These are phyloP conservation scores for Dynastes grantii DNA, from an alignment of 2,888 invertebrate species.

Conservation along the genomic window DNA sequence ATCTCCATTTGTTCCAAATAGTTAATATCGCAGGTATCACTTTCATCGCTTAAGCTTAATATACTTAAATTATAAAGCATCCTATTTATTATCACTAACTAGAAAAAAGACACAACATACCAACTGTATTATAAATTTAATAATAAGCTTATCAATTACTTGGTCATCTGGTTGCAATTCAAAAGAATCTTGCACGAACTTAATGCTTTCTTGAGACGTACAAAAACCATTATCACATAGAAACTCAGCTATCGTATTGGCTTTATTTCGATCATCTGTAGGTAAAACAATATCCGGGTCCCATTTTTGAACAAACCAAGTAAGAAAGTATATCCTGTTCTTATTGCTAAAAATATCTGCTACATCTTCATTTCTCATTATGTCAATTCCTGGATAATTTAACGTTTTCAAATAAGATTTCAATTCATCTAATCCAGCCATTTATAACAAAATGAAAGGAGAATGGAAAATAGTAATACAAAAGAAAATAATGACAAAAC, in stretches of 20 bases:
- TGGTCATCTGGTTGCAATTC: slow-evolving; percentile 16
- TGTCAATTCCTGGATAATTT: slow-evolving; percentile 31
- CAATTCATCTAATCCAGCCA: slow-evolving; percentile 15
- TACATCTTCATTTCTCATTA: slow-evolving; percentile 18
- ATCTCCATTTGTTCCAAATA: slow-evolving; percentile 26
- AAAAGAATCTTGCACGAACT: slow-evolving; percentile 26
- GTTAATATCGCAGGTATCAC: slow-evolving; percentile 14
- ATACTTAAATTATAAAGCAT: slow-evolving; percentile 36
- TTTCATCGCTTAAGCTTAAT: neutral
- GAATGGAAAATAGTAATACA: neutral
- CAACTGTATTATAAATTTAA: neutral
- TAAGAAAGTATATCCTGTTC: slow-evolving; percentile 32
- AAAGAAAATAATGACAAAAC: no score
- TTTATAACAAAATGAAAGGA: neutral
- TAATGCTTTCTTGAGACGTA: slow-evolving; percentile 23
- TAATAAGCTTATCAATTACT: slow-evolving; percentile 9
- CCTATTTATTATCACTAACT: slow-evolving; percentile 27
- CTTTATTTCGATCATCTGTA: slow-evolving; percentile 1
- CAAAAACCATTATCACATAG: slow-evolving; percentile 38
- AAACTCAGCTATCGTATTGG: slow-evolving; percentile 1
- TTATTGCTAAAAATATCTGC: slow-evolving; percentile 31
- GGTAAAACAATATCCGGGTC: slow-evolving; percentile 20
- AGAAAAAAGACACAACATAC: neutral
- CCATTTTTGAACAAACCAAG: slow-evolving; percentile 36
- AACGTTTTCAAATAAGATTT: slow-evolving; percentile 20